Evolutionary conservation across 1,140 invertebrate species (phyloP).

Genomic region (Drosophila mojavensis): DNA sequence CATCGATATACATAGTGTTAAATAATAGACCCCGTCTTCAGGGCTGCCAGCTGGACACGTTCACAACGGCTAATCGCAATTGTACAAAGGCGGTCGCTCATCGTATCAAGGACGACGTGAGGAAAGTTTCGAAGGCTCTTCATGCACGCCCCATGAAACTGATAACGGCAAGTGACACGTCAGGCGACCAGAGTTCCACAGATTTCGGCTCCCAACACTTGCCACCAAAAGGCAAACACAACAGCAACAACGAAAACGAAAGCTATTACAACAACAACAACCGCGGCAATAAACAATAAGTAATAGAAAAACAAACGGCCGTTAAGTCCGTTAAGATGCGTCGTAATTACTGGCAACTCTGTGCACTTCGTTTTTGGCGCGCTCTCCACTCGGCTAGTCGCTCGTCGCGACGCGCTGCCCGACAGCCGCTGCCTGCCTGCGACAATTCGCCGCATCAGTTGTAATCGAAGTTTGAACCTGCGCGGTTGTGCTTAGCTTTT

Average conservation of each 20-base stretch:
- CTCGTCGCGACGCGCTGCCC: not conserved
- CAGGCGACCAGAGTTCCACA: conserved; percentile 23
- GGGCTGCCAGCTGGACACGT: conserved; percentile 26
- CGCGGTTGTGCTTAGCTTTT: conserved; percentile 42
- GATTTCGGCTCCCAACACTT: conserved; percentile 5
- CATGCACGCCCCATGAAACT: not conserved
- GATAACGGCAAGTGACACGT: conserved; percentile 28
- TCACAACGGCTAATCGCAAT: conserved; percentile 30
- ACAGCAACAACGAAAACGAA: conserved; percentile 12
- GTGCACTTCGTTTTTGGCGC: conserved; percentile 50
- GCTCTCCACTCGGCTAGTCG: conserved; percentile 27
- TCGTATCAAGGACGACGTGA: not conserved
- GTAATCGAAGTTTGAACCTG: conserved; percentile 49
- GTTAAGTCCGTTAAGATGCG: conserved; percentile 6
- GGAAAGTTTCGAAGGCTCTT: conserved; percentile 19
- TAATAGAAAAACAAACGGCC: not conserved
- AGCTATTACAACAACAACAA: conserved; percentile 9
- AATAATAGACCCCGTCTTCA: conserved; percentile 24
- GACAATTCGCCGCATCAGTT: conserved; percentile 66
- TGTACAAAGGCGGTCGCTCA: not conserved
- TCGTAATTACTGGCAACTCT: conserved; percentile 38
- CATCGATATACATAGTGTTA: conserved; percentile 15
- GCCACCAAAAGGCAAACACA: not conserved
- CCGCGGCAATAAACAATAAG: not conserved
- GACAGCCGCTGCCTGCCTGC: conserved; percentile 17